These are phyloP conservation scores for Dryocosmus kuriphilus DNA, from an alignment of 2,888 invertebrate species.

Conservation along the genomic window DNA sequence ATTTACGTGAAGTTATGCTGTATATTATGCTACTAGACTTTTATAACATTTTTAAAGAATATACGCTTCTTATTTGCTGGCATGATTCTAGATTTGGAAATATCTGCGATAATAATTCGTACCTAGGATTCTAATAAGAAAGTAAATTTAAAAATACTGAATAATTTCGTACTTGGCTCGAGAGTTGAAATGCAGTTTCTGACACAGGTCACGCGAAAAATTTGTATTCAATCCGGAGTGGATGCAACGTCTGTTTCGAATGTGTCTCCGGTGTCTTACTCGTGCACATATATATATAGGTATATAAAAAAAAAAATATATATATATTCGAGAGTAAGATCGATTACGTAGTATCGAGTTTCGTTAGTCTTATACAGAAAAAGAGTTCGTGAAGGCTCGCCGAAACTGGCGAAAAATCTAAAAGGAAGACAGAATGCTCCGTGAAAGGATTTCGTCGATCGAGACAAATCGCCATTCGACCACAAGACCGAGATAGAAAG, in stretches of 20 bases:
- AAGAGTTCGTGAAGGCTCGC: conserved; percentile 23
- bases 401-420: conserved; percentile 9
- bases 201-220: conserved; percentile 40
- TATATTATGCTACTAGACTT: too few relatives aligned
- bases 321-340: conserved; percentile 34
- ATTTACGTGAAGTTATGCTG: too few relatives aligned
- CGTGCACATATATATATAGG: conserved; percentile 35
- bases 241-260: conserved; percentile 27
- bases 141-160: conserved; percentile 8
- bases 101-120: too few relatives aligned
- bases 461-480: conserved; percentile 39
- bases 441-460: conserved; percentile 36
- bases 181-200: conserved; percentile 26
- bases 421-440: background rate
- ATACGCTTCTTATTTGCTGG: too few relatives aligned
- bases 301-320: too few relatives aligned
- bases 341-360: conserved; percentile 38
- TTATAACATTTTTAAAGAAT: too few relatives aligned
- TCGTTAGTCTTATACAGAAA: conserved; percentile 37
- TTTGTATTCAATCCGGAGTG: conserved; percentile 32
- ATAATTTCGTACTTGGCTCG: conserved; percentile 10
- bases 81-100: too few relatives aligned
- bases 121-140: background rate
- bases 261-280: conserved; percentile 30
- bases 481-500: conserved; percentile 18